phyloP scores from a whole-genome alignment of 2,113 vertebrate species.

The Phyllopteryx taeniolatus region DNA sequence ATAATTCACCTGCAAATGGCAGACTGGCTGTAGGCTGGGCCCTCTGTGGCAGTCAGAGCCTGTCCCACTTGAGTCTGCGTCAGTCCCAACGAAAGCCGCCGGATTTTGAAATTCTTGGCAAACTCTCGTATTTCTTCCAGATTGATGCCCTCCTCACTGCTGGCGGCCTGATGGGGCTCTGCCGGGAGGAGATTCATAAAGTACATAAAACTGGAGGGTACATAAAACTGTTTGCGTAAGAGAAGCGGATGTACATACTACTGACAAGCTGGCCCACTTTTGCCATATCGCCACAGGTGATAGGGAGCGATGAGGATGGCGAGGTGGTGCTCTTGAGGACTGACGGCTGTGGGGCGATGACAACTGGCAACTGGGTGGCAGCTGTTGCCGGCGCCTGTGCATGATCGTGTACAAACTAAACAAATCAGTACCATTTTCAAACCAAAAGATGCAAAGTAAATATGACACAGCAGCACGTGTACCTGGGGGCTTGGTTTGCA shows the following conservation, averaged over 20 bases:
- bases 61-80: constrained; percentile 97
- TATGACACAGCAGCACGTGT: neutral
- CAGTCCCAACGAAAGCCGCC: constrained; percentile 87
- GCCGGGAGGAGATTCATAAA: constrained; percentile 27
- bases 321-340: constrained; percentile 65
- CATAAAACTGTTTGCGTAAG: constrained; percentile 26
- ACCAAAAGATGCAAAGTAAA: neutral
- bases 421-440: neutral
- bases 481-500: constrained; percentile 73
- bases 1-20: constrained; percentile 88
- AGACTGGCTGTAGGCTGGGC: constrained; percentile 95
- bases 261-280: constrained; percentile 91
- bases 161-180: constrained; percentile 80
- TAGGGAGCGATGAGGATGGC: constrained; percentile 68
- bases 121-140: constrained; percentile 96
- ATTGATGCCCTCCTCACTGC: constrained; percentile 89
- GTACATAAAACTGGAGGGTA: neutral
- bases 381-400: constrained; percentile 60
- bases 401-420: constrained; percentile 4
- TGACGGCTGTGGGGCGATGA: constrained; percentile 79
- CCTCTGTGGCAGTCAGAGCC: constrained; percentile 91
- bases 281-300: constrained; percentile 84
- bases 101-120: constrained; percentile 97
- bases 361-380: constrained; percentile 77
- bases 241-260: constrained; percentile 77